Evolutionary conservation across 1,140 invertebrate species (phyloP), one percentile per base, ranked within the genome.

Genomic region (Aphaenogaster floridana): DNA sequence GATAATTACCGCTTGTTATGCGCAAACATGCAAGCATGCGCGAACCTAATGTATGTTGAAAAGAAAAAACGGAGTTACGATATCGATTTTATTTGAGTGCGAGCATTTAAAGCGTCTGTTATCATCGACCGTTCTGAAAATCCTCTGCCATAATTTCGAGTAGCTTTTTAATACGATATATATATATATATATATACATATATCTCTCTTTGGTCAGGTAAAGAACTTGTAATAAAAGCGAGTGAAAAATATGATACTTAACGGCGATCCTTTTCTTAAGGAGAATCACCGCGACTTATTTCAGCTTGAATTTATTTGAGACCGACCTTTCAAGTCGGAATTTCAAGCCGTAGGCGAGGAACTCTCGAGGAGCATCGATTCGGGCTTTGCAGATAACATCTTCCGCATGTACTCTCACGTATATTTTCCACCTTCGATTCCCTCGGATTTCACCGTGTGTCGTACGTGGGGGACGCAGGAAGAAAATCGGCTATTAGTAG

Each of bases 401-500:
- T 72, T 72, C 52, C 79, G 36, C 68, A 36, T 7, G 28, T 83
- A 71, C n/a, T 57, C 50, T 45, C 39, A 45, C 69, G 28, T 59
- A 83, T 48, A 59, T 59, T 74, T 83, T 36, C 39, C 52, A 39
- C 15, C 45, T 39, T 36, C 9, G 54, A 50, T 17, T 74, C 69
- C n/a, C 39, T 50, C 7, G 21, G n/a, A 50, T 84, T 84, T 84
- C 57, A 50, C 52, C 69, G 34, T 28, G 21, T 57, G 64, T 74
- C 80, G 28, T 63, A 39, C 28, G 28, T 21, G 42, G 28, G 17
- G 28, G 6, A 69, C n/a, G 28, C 28, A 52, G 48, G 45, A 83
- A 57, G 54, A 45, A 61, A 72, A 85, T 17, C 17, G 54, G 13
- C 85, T 91, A 91, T 91, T 87, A 87, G 77, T 89, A 92, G 80